Conservation (phyloP, 2,797 vertebrate species). For the Fratercula arctica region DNA sequence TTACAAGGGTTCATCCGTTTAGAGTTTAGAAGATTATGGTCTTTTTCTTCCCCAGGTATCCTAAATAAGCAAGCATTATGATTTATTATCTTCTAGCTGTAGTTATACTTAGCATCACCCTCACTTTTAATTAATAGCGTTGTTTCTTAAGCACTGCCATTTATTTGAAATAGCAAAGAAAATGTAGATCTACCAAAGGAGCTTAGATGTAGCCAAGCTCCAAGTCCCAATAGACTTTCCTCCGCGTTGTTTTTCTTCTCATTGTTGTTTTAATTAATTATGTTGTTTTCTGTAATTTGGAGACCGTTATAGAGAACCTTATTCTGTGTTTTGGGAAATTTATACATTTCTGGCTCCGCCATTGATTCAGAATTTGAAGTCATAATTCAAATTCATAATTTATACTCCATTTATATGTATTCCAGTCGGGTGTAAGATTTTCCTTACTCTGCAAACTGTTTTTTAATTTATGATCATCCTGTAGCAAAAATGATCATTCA, state of each 20-base stretch:
- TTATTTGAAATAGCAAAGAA: background rate
- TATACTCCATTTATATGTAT: background rate
- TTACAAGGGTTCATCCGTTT: background rate
- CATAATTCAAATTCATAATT: background rate
- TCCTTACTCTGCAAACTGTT: background rate
- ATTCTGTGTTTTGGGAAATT: background rate
- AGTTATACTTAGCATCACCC: background rate
- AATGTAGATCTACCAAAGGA: background rate
- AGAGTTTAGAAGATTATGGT: background rate
- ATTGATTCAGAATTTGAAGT: background rate
- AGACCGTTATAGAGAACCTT: background rate
- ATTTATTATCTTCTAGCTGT: background rate
- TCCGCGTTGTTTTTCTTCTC: background rate
- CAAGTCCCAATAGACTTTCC: accelerated
- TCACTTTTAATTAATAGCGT: background rate
- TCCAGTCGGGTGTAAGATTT: background rate
- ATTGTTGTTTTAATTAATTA: background rate
- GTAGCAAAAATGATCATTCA: background rate
- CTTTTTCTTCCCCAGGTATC: background rate
- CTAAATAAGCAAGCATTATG: background rate
- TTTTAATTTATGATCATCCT: background rate
- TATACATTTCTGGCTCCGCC: background rate
- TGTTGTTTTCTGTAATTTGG: background rate
- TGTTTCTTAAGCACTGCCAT: background rate
- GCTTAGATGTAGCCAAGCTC: background rate